Evolutionary conservation across 2,888 invertebrate genomes (phyloP).

Genomic region (Andrena marginata): DNA sequence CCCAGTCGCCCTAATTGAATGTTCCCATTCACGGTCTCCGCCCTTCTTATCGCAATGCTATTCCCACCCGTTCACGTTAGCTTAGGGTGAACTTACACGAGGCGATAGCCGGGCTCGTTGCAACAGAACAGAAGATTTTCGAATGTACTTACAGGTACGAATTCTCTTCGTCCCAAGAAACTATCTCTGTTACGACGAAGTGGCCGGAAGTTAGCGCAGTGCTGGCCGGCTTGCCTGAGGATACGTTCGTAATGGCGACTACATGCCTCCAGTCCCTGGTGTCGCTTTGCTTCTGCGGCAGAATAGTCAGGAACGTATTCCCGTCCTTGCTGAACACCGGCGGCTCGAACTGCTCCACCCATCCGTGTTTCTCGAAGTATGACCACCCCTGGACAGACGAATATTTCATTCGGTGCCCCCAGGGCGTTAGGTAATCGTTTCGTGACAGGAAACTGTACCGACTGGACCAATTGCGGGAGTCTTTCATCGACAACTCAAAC

Average conservation of each 20-base stretch:
- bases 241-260: conserved; percentile 86
- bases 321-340: conserved; percentile 90
- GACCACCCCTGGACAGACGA: conserved; percentile 74
- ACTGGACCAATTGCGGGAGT: not conserved
- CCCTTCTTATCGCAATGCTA: conserved; percentile 22
- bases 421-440: not conserved
- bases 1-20: not conserved
- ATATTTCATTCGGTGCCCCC: conserved; percentile 37
- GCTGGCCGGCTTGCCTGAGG: conserved; percentile 80
- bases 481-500: not conserved
- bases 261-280: conserved; percentile 89
- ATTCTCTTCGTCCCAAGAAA: conserved; percentile 89
- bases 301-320: conserved; percentile 89
- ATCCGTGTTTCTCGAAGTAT: conserved; percentile 87
- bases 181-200: conserved; percentile 90
- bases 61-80: not conserved
- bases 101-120: not conserved
- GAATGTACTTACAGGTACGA: conserved; percentile 88
- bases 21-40: not conserved
- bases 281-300: conserved; percentile 89
- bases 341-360: conserved; percentile 92
- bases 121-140: not conserved
- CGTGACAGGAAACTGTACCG: not conserved
- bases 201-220: conserved; percentile 88
- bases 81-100: conserved; percentile 9